phyloP scores from a whole-genome alignment of 2,888 invertebrate genomes.

The Stratiomys singularior region DNA sequence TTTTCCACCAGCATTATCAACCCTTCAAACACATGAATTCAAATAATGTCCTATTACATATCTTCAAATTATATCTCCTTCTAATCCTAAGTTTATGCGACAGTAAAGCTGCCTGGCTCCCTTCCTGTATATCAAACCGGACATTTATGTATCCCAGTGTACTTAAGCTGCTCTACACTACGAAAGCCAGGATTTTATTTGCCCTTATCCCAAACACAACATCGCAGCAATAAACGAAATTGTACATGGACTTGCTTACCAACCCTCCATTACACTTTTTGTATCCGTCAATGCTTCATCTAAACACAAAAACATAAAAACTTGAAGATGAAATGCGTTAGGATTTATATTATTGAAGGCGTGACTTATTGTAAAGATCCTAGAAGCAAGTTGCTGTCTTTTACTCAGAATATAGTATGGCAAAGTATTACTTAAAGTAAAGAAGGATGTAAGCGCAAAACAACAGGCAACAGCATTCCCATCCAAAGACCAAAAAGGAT shows the following conservation, averaged over 20 bases:
- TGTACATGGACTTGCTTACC: not conserved
- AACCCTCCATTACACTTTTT: too few relatives aligned
- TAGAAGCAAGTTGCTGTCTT: not conserved
- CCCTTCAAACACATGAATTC: too few relatives aligned
- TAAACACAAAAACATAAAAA: slow-evolving; percentile 3
- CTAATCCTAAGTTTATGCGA: too few relatives aligned
- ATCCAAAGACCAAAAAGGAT: too few relatives aligned
- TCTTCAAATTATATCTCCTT: too few relatives aligned
- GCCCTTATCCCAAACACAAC: not conserved
- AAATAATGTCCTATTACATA: too few relatives aligned
- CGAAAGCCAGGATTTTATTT: not conserved
- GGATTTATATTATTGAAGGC: slow-evolving; percentile 13
- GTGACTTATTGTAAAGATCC: not conserved
- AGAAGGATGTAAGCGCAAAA: not conserved
- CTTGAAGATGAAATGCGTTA: slow-evolving; percentile 8
- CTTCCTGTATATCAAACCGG: too few relatives aligned
- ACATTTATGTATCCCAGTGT: too few relatives aligned
- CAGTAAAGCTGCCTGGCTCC: too few relatives aligned
- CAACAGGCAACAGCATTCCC: too few relatives aligned
- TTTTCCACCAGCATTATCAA: too few relatives aligned
- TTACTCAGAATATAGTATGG: not conserved
- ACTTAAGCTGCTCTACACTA: not conserved
- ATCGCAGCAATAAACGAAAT: not conserved
- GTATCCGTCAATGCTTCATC: not conserved
- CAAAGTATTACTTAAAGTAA: not conserved